Evolutionary conservation across 1,140 invertebrate species (phyloP).

Genomic region (Nephotettix cincticeps): DNA sequence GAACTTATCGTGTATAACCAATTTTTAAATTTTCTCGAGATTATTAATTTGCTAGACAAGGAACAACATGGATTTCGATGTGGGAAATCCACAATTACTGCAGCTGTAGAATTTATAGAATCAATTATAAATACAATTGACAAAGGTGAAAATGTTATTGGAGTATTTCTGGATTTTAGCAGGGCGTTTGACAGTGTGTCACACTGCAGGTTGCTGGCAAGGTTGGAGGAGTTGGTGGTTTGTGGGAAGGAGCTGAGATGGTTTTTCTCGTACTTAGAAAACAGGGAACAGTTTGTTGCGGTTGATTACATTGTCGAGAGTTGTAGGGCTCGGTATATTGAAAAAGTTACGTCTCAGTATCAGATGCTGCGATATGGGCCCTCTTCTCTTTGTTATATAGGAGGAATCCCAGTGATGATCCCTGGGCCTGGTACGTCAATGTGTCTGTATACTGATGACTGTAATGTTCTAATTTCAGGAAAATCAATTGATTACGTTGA

Average conservation of each 20-base stretch:
- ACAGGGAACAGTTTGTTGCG: conserved; percentile 10
- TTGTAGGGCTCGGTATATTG: not conserved
- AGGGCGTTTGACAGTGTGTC: conserved; percentile 36
- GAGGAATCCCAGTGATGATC: not conserved
- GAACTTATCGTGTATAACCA: conserved; percentile 32
- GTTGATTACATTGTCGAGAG: not conserved
- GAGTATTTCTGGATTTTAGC: conserved; percentile 29
- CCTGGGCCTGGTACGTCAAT: not conserved
- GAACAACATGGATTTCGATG: conserved; percentile 34
- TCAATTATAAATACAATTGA: conserved; percentile 24
- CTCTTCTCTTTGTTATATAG: not conserved
- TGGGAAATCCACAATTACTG: conserved; percentile 32
- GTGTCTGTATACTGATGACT: conserved; percentile 13
- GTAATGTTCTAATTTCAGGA: not conserved
- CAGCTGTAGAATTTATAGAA: conserved; percentile 27
- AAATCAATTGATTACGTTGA: not conserved
- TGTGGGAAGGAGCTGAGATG: not conserved
- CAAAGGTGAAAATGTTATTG: not conserved
- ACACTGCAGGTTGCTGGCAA: conserved; percentile 24
- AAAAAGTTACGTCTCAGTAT: not conserved
- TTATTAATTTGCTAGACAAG: conserved; percentile 28
- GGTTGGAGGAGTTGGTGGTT: not conserved
- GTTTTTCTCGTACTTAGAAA: not conserved
- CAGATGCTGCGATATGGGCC: not conserved
- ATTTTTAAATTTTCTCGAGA: conserved; percentile 30